Evolutionary conservation across 1,140 invertebrate species (phyloP).

Genomic region (Lepidurus apus): DNA sequence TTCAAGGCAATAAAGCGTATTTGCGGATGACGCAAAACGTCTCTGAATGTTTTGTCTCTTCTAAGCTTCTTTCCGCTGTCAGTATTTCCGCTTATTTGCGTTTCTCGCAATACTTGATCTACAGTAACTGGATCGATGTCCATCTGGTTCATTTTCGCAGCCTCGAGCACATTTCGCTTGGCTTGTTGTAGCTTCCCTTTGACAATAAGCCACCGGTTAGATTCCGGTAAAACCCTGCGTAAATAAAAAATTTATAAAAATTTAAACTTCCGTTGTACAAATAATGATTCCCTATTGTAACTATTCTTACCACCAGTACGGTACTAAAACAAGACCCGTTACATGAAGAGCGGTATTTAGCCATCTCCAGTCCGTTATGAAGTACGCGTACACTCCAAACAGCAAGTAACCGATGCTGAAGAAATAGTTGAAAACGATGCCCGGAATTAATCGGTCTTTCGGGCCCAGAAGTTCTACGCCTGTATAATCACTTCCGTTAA

Average conservation of each 20-base stretch:
- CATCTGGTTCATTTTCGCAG: conserved; percentile 39
- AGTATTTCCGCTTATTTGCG: background rate
- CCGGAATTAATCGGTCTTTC: conserved; percentile 40
- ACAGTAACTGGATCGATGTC: background rate
- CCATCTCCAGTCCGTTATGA: conserved; percentile 42
- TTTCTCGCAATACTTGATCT: background rate
- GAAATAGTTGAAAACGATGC: conserved; percentile 43
- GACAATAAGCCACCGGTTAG: conserved; percentile 47
- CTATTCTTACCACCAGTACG: conserved; percentile 41
- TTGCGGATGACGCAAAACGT: background rate
- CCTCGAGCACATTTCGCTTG: conserved; percentile 38
- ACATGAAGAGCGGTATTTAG: conserved; percentile 39
- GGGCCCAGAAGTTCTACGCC: conserved; percentile 43
- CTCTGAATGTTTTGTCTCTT: background rate
- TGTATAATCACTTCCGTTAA: conserved; percentile 32
- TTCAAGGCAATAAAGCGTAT: background rate
- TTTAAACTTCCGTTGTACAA: background rate
- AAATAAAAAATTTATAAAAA: background rate
- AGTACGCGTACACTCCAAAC: conserved; percentile 42
- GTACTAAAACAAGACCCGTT: conserved; percentile 36
- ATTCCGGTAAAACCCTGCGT: conserved; percentile 43
- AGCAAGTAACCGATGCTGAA: conserved; percentile 44
- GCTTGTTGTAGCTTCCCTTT: conserved; percentile 43
- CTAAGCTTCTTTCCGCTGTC: background rate
- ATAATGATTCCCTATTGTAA: background rate